Conservation (phyloP, 2,797 vertebrate species). For the Xerus rutilus region DNA sequence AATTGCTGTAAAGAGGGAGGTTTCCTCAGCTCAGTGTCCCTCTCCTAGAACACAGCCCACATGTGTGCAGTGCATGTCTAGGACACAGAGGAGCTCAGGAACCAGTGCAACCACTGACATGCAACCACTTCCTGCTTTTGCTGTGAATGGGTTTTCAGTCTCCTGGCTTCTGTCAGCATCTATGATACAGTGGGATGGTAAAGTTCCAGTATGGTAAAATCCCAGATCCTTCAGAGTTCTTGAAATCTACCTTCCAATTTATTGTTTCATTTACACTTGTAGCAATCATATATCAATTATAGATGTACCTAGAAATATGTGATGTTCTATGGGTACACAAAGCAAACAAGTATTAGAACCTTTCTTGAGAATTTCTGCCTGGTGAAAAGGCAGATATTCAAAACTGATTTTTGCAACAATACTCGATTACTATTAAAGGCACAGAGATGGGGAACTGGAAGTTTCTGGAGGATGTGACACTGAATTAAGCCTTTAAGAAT, state of each 20-base stretch:
- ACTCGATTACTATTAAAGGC: background rate
- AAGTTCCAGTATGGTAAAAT: background rate
- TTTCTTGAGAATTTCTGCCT: background rate
- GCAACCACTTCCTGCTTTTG: background rate
- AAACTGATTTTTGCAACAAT: background rate
- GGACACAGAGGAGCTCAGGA: background rate
- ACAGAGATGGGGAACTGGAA: background rate
- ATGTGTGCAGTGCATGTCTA: background rate
- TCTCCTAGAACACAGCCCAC: background rate
- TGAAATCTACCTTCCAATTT: background rate
- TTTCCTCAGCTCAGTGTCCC: background rate
- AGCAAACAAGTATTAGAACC: background rate
- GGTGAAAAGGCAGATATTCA: background rate
- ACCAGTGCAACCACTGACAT: background rate
- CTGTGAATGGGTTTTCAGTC: background rate
- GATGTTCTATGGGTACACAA: background rate
- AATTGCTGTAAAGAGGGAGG: background rate
- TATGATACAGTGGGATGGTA: background rate
- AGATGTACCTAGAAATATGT: background rate
- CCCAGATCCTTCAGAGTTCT: background rate
- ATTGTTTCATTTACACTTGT: background rate
- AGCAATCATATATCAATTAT: background rate
- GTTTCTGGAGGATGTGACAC: background rate
- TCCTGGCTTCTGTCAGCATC: background rate
- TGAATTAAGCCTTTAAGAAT: conserved; percentile 3